These are phyloP conservation scores for Drosophila macrothrix DNA, from an alignment of 2,888 invertebrate genomes.

Conservation along the genomic window DNA sequence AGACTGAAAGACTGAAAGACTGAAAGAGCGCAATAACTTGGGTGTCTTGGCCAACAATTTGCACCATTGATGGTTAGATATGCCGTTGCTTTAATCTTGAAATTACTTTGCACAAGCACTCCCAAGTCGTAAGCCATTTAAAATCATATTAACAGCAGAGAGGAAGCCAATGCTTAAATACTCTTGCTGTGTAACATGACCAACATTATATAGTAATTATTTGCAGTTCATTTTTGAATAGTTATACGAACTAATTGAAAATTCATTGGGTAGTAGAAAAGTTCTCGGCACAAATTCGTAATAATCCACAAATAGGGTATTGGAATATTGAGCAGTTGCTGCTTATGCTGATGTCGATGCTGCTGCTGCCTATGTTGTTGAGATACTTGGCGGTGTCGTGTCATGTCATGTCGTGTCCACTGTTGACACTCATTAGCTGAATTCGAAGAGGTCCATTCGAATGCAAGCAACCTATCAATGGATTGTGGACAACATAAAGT, in stretches of 20 bases:
- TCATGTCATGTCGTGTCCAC: constrained; percentile 52
- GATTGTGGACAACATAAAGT: constrained; percentile 30
- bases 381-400: constrained; percentile 41
- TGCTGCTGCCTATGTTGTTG: neutral
- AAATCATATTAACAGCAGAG: constrained; percentile 48
- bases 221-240: neutral
- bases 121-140: constrained; percentile 40
- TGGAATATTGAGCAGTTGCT: neutral
- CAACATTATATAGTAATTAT: neutral
- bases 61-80: constrained; percentile 58
- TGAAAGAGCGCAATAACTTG: constrained; percentile 36
- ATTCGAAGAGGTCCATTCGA: constrained; percentile 16
- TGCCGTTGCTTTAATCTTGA: constrained; percentile 68
- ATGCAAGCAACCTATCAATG: constrained; percentile 21
- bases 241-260: neutral
- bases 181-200: constrained; percentile 4
- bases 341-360: neutral
- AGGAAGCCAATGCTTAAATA: constrained; percentile 7
- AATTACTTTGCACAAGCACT: constrained; percentile 34
- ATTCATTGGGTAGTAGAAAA: neutral
- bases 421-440: constrained; percentile 60
- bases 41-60: constrained; percentile 27
- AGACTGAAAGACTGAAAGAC: constrained; percentile 1
- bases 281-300: too few relatives aligned
- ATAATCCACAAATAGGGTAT: neutral